phyloP scores from a whole-genome alignment of 1,140 invertebrate species.

The Palaemon carinicauda region DNA sequence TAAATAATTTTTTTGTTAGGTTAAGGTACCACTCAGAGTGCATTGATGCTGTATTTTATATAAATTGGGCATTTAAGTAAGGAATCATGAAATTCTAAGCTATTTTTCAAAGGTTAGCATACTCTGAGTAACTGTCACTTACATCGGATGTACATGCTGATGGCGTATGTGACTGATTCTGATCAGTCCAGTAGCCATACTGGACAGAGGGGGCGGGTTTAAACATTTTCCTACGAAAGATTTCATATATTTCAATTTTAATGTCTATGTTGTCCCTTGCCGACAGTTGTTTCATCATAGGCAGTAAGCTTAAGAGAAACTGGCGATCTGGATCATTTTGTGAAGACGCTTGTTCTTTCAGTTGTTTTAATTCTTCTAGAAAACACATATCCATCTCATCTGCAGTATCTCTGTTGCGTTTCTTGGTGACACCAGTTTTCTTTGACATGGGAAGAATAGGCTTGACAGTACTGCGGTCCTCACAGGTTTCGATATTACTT shows the following conservation, averaged over 20 bases:
- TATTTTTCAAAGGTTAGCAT: neutral
- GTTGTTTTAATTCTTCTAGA: conserved; percentile 7
- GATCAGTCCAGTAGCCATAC: conserved; percentile 17
- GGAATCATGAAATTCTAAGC: too few relatives aligned
- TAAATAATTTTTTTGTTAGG: too few relatives aligned
- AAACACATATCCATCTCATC: conserved; percentile 18
- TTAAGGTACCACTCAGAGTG: too few relatives aligned
- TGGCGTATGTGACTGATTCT: neutral
- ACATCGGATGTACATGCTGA: conserved; percentile 10
- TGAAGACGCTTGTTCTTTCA: neutral
- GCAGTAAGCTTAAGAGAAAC: conserved; percentile 14
- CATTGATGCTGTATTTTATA: too few relatives aligned
- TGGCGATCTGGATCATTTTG: conserved; percentile 14
- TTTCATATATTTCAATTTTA: conserved; percentile 16
- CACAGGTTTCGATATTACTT: too few relatives aligned
- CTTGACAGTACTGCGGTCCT: too few relatives aligned
- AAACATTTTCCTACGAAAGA: conserved; percentile 18
- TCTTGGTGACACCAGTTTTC: too few relatives aligned
- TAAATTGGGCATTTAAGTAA: too few relatives aligned
- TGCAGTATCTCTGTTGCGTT: too few relatives aligned
- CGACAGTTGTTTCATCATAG: conserved; percentile 29
- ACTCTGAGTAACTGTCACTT: neutral
- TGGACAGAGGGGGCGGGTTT: neutral
- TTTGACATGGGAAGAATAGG: too few relatives aligned
- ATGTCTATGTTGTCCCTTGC: conserved; percentile 12